These are phyloP conservation scores for Hippocampus kuda DNA, from an alignment of 2,797 vertebrate species.

Conservation along the genomic window DNA sequence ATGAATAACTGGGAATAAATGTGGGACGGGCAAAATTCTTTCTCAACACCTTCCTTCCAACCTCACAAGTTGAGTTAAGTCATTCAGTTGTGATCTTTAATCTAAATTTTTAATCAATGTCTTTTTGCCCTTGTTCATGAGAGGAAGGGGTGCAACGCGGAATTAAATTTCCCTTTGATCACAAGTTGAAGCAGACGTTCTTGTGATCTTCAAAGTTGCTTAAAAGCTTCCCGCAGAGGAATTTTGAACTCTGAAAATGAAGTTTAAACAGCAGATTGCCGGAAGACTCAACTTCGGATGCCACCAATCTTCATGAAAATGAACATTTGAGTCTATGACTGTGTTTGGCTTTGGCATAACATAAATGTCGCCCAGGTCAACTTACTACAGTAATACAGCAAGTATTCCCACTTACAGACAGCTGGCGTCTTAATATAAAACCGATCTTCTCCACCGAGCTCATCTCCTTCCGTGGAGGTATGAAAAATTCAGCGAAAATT, in stretches of 20 bases:
- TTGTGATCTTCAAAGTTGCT: conserved; percentile 42
- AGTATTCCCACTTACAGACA: too few relatives aligned
- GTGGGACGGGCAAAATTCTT: conserved; percentile 36
- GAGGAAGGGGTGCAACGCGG: conserved; percentile 48
- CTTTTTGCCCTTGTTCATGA: conserved; percentile 46
- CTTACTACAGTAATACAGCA: too few relatives aligned
- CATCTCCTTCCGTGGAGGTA: too few relatives aligned
- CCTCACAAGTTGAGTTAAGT: conserved; percentile 30
- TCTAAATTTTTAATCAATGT: conserved; percentile 45
- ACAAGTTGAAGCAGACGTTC: conserved; percentile 28
- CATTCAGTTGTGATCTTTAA: conserved; percentile 52
- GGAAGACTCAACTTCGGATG: not conserved
- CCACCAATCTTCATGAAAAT: not conserved
- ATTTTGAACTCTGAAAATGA: conserved; percentile 28
- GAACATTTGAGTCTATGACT: too few relatives aligned
- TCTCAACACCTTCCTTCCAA: conserved; percentile 9
- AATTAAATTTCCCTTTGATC: conserved; percentile 55
- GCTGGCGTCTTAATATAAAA: too few relatives aligned
- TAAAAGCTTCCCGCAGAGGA: conserved; percentile 21
- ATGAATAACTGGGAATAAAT: conserved; percentile 18
- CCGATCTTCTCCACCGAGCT: too few relatives aligned
- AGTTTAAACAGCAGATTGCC: conserved; percentile 9
- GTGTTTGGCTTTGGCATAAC: too few relatives aligned
- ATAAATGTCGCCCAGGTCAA: too few relatives aligned
- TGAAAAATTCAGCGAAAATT: too few relatives aligned